These are phyloP conservation scores for Radopholus similis DNA, from an alignment of 1,140 invertebrate genomes.

Conservation along the genomic window DNA sequence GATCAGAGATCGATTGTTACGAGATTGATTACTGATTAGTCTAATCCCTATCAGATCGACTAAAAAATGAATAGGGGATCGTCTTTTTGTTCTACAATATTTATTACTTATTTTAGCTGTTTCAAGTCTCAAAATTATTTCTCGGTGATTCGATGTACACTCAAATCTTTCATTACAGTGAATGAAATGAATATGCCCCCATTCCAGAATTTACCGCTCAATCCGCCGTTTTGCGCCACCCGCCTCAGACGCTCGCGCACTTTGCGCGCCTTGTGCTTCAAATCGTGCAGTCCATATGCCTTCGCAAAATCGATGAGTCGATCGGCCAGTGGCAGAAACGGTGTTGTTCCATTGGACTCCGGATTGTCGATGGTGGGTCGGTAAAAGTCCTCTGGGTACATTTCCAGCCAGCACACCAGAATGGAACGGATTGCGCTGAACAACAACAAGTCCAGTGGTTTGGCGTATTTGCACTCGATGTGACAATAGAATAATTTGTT, in stretches of 20 bases:
- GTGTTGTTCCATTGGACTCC: neutral
- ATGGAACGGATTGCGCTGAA: slow-evolving; percentile 62
- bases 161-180: slow-evolving; percentile 60
- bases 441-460: neutral
- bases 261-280: slow-evolving; percentile 78
- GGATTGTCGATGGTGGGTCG: slow-evolving; percentile 73
- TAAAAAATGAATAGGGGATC: too few relatives aligned
- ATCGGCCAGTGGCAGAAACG: neutral
- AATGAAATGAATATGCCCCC: neutral
- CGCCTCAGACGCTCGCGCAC: slow-evolving; percentile 69
- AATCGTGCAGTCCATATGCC: slow-evolving; percentile 69
- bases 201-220: slow-evolving; percentile 25
- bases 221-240: slow-evolving; percentile 51
- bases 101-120: too few relatives aligned
- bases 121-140: neutral
- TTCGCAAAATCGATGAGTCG: slow-evolving; percentile 50
- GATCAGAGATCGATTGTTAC: too few relatives aligned
- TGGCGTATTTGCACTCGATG: too few relatives aligned
- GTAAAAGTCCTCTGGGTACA: slow-evolving; percentile 90
- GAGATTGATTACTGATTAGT: too few relatives aligned
- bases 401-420: slow-evolving; percentile 91
- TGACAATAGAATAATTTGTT: too few relatives aligned
- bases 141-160: slow-evolving; percentile 61
- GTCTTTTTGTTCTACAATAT: too few relatives aligned
- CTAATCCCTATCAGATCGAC: too few relatives aligned